Base-by-base conservation (phyloP, 1,140 invertebrate species). In the Delia radicum region DNA sequence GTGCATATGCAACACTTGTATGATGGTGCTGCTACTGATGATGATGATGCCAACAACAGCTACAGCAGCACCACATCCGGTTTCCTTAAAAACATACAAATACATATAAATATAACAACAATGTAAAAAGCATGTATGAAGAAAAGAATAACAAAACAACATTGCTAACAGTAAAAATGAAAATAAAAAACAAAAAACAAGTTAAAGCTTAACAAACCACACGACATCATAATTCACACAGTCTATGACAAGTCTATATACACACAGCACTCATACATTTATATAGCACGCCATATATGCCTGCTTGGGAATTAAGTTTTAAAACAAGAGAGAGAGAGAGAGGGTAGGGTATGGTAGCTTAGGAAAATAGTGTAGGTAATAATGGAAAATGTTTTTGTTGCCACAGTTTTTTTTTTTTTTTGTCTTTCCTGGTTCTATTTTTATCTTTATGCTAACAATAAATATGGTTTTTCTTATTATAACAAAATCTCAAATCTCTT, bases 41-140 rank as follows among this genome's bases (percentile, higher is more conserved):
- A 33, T 69, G 31, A 33, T 69, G 29, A 31, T 69, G 65, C 65
- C 65, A 69, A 69, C 65, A 69, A 69, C 65, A 69, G 65, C 48
- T 33, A 21, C 65, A 33, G 31, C 65, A 69, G 29, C 29, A 69
- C 65, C 65, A 69, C 65, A 69, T 69, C 65, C 65, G 65, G 18
- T 55, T 55, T 55, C 48, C 48, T n/a, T 55, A 24, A 18, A 55
- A n/a, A 55, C 5, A 48, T 15, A 48, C 1, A 48, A 10, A 5
- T 15, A 55, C n/a, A n/a, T 8, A 48, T 4, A 48, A 48, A 48
- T 48, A 5, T 48, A 48, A 55, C 48, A 55, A 42, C 12, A 42
- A 42, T 42, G 10, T 42, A 15, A 42, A 42, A 42, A 42, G n/a
- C n/a, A n/a, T n/a, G n/a, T n/a, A 42, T 42, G n/a, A 42, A 42